Percentiles rank a stretch among this genome's conserved stretches.
phyloP scores from a whole-genome alignment of 2,888 invertebrate species.

The Gasteruption jaculator region DNA sequence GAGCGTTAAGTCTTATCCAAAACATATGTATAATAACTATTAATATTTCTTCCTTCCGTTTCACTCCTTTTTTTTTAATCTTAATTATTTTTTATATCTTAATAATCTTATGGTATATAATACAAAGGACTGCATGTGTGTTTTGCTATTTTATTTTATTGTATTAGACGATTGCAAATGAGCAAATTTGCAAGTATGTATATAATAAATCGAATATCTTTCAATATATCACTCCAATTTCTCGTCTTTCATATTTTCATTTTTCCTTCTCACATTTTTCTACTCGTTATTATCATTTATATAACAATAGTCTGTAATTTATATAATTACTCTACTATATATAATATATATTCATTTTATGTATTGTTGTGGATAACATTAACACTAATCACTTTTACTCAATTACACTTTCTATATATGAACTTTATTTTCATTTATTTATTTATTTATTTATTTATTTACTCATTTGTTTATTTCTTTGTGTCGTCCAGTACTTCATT shows the following conservation, averaged over 20 bases:
- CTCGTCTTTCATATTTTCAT: slow-evolving; percentile 28
- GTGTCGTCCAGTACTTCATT: slow-evolving; percentile 47
- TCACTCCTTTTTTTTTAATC: slow-evolving; percentile 21
- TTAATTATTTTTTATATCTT: too few relatives aligned
- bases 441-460: slow-evolving; percentile 6
- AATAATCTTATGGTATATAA: too few relatives aligned
- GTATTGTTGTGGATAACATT: slow-evolving; percentile 42
- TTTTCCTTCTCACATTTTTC: slow-evolving; percentile 12
- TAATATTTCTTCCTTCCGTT: too few relatives aligned
- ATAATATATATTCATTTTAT: slow-evolving; percentile 50
- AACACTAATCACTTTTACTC: slow-evolving; percentile 45
- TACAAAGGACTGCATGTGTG: too few relatives aligned
- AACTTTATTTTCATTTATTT: slow-evolving; percentile 26
- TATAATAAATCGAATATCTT: too few relatives aligned
- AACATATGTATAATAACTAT: slow-evolving; percentile 20
- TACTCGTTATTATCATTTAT: too few relatives aligned
- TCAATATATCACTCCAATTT: too few relatives aligned
- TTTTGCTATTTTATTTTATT: too few relatives aligned
- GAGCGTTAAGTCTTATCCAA: slow-evolving; percentile 47
- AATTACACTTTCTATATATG: slow-evolving; percentile 48
- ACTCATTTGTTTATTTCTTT: neutral
- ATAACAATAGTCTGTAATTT: too few relatives aligned
- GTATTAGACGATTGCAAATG: too few relatives aligned
- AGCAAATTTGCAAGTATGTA: too few relatives aligned
- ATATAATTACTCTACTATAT: slow-evolving; percentile 49